Conservation (phyloP, 2,888 invertebrate genomes). For the Nycteola revayana region DNA sequence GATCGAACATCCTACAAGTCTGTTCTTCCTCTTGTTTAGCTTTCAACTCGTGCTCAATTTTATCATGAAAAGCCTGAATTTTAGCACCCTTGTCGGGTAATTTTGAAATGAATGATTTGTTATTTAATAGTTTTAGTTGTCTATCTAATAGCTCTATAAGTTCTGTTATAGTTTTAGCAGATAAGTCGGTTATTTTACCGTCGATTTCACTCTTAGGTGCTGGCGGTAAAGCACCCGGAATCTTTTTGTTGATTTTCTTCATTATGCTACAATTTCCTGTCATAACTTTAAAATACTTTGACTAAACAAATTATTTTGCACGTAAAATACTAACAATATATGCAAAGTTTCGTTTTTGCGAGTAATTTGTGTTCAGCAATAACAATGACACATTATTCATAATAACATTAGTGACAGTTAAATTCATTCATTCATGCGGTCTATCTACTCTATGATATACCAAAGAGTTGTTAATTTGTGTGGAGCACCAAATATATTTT, state of each 20-base stretch:
- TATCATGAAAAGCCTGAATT: slow-evolving; percentile 70
- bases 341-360: too few species aligned
- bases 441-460: too few species aligned
- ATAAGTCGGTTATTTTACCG: slow-evolving; percentile 77
- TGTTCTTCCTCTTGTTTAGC: slow-evolving; percentile 74
- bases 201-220: slow-evolving; percentile 74
- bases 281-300: too few species aligned
- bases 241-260: slow-evolving; percentile 62
- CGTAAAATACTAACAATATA: too few species aligned
- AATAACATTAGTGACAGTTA: too few species aligned
- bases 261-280: slow-evolving; percentile 29
- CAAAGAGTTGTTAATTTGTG: too few species aligned
- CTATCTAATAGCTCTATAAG: slow-evolving; percentile 78
- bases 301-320: too few species aligned
- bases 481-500: too few species aligned
- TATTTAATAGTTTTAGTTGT: slow-evolving; percentile 78
- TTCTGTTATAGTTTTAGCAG: slow-evolving; percentile 68
- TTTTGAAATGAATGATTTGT: slow-evolving; percentile 76
- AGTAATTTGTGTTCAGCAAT: too few species aligned
- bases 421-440: too few species aligned
- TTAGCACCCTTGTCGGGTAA: slow-evolving; percentile 83
- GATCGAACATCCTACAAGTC: slow-evolving; percentile 72
- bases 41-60: slow-evolving; percentile 71
- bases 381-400: too few species aligned
- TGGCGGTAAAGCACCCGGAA: slow-evolving; percentile 72